phyloP scores from a whole-genome alignment of 2,888 invertebrate species.

The Serrognathus titanus region DNA sequence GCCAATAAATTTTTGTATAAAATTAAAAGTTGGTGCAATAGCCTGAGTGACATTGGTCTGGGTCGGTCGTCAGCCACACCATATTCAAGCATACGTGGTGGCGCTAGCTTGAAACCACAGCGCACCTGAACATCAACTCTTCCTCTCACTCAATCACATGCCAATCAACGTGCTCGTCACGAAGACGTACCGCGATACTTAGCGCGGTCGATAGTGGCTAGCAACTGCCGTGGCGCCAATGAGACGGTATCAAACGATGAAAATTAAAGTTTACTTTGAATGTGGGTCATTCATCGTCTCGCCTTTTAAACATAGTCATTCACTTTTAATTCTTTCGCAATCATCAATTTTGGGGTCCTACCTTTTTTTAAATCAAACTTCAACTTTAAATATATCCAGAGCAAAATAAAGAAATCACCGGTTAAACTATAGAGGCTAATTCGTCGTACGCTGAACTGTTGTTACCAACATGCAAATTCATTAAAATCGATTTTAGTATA shows the following conservation, averaged over 20 bases:
- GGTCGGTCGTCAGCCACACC: slow-evolving; percentile 22
- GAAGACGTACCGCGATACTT: slow-evolving; percentile 17
- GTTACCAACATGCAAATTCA: no score
- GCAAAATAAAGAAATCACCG: no score
- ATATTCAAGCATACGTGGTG: slow-evolving; percentile 20
- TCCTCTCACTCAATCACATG: not conserved
- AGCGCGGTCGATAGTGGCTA: slow-evolving; percentile 21
- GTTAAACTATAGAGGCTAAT: no score
- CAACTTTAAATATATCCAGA: no score
- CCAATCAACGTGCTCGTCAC: not conserved
- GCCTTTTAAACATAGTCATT: slow-evolving; percentile 25
- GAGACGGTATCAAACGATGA: slow-evolving; percentile 33
- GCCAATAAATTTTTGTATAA: slow-evolving; percentile 14
- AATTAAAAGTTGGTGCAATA: slow-evolving; percentile 20
- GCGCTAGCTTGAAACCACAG: slow-evolving; percentile 12
- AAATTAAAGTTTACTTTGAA: slow-evolving; percentile 33
- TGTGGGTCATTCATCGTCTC: slow-evolving; percentile 32
- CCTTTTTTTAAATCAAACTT: no score
- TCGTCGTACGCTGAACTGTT: no score
- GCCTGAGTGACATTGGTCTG: slow-evolving; percentile 21
- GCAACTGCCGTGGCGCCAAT: slow-evolving; percentile 33
- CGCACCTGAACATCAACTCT: not conserved
- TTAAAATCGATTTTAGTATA: no score
- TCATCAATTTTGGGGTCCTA: not conserved
- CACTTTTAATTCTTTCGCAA: slow-evolving; percentile 13